A percentile compares a stretch with the other conserved stretches of the same genome.
phyloP scores from a whole-genome alignment of 2,113 vertebrate species.

The Eudyptes chrysolophus region DNA sequence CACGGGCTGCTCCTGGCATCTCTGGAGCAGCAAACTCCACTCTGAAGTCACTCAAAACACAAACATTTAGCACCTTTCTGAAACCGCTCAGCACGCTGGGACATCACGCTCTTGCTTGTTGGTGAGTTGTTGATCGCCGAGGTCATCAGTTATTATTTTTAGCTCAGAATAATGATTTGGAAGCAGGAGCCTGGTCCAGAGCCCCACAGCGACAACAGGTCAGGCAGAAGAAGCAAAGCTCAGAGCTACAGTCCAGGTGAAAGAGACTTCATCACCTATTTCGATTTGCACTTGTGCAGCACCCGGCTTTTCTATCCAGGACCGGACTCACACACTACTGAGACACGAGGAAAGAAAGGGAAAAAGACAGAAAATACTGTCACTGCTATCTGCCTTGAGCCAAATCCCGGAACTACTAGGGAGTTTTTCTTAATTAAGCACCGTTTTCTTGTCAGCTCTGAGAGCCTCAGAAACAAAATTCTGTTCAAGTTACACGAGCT shows the following conservation, averaged over 20 bases:
- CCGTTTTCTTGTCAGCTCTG: background rate
- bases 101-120: background rate
- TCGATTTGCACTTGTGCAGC: background rate
- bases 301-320: background rate
- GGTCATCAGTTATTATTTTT: background rate
- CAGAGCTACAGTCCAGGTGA: background rate
- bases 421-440: background rate
- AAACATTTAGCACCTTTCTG: background rate
- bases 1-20: background rate
- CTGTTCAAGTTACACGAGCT: background rate
- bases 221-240: background rate
- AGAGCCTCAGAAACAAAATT: background rate
- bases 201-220: background rate
- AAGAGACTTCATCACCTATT: background rate
- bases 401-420: background rate
- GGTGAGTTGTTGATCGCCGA: background rate
- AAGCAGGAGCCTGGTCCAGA: background rate
- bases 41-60: background rate
- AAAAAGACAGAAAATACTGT: background rate
- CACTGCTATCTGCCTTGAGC: background rate
- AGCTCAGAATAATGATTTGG: background rate
- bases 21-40: background rate
- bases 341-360: background rate
- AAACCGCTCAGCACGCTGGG: background rate
- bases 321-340: background rate